Evolutionary conservation across 1,140 invertebrate genomes (phyloP), one percentile per base, ranked within the genome.

Genomic region (Drosophila takahashii): DNA sequence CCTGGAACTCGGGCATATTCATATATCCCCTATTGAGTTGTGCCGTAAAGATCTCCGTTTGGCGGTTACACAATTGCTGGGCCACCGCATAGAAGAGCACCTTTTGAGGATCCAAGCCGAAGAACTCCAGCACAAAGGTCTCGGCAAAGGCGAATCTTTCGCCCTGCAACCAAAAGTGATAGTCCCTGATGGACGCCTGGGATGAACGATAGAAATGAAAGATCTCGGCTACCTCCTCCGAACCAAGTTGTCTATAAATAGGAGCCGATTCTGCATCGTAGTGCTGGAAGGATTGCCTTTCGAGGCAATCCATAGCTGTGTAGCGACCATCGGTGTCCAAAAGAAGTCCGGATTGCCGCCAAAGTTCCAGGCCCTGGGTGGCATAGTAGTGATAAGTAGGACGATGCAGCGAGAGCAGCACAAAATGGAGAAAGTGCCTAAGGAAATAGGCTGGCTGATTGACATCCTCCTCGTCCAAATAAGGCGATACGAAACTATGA

Each of bases 381-480:
- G 90, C 90, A 58, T 90, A 91, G n/a, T 91, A 91, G n/a, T 91
- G 90, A 44, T 83, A 89, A 6, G 83, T 77, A 5, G 90, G 90
- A 3, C 84, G 76, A 37, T 91, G 48, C 10, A 90, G 27, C 0
- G 72, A 62, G 1, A 91, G 54, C 37, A 90, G 69, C 8, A 70
- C 74, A 22, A 91, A 91, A 45, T 91, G 65, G 5, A 91, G 57
- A 41, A 91, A 91, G 13, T 91, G 77, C 0, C 84, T 64, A 13
- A 91, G 56, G 22, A 91, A 91, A n/a, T 91, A 90, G 0, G 78
- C 76, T 0, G 89, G 85, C 11, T 83, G 79, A 32, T 89, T 80
- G 4, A 77, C 65, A 74, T 91, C 83, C 36, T 91, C 90, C 0
- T 67, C 54, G 6, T 91, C 90, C 8, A 87, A 34, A 11, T 76